phyloP scores from a whole-genome alignment of 2,797 vertebrate genomes.

The Tiaroga cobitis region DNA sequence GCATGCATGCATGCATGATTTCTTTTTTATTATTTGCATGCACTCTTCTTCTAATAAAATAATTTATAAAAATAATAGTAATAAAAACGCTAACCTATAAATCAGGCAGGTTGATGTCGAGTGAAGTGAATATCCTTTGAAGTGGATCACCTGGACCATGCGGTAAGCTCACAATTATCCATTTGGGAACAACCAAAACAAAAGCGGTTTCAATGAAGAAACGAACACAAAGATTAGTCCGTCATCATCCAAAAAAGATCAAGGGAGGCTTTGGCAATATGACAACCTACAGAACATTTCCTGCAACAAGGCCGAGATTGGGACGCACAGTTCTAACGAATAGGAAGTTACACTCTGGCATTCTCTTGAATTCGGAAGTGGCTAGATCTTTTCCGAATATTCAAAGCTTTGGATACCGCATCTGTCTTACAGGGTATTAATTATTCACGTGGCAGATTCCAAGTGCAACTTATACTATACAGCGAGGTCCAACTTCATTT shows the following conservation, averaged over 20 bases:
- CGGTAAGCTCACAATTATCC: slow-evolving; percentile 38
- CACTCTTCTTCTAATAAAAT: not conserved
- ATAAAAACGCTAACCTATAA: not conserved
- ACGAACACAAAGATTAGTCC: slow-evolving; percentile 47
- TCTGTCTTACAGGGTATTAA: slow-evolving; percentile 1
- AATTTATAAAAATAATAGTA: not conserved
- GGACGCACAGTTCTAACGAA: not conserved
- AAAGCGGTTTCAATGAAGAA: slow-evolving; percentile 43
- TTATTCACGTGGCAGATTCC: slow-evolving; percentile 35
- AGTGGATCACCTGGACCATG: slow-evolving; percentile 44
- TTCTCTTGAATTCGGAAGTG: slow-evolving; percentile 61
- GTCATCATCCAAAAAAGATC: slow-evolving; percentile 39
- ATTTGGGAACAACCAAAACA: slow-evolving; percentile 43
- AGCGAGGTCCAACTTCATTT: slow-evolving; percentile 1
- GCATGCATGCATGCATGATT: not conserved
- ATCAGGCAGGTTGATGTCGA: slow-evolving; percentile 3
- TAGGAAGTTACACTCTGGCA: slow-evolving; percentile 27
- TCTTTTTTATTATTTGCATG: not conserved
- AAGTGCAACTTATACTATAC: slow-evolving; percentile 14
- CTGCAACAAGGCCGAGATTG: slow-evolving; percentile 36
- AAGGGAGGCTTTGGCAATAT: slow-evolving; percentile 28
- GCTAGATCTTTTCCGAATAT: slow-evolving; percentile 63
- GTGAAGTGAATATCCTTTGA: slow-evolving; percentile 40
- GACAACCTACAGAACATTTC: slow-evolving; percentile 39
- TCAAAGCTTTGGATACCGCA: slow-evolving; percentile 18